Conservation (phyloP, 2,888 invertebrate genomes). For the Hypomecis punctinalis region DNA sequence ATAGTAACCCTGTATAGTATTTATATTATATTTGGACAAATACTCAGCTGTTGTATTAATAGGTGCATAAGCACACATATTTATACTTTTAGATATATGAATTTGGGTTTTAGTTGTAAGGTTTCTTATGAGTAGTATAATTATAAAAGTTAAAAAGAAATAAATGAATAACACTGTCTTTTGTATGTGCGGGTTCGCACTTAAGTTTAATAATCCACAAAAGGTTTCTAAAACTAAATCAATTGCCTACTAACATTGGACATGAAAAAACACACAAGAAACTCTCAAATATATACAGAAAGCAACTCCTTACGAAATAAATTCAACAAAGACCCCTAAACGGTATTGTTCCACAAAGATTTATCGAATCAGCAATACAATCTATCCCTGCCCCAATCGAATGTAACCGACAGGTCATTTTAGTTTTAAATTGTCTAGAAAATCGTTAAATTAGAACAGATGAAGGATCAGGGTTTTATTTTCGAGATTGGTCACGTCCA, state of each 20-base stretch:
- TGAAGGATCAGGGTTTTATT: conserved; percentile 28
- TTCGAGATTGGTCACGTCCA: conserved; percentile 41
- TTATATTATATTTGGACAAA: too few relatives aligned
- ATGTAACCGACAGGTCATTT: conserved; percentile 33
- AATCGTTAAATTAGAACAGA: conserved; percentile 28
- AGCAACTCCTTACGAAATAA: conserved; percentile 12
- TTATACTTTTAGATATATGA: too few relatives aligned
- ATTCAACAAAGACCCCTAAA: conserved; percentile 22
- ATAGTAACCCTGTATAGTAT: too few relatives aligned
- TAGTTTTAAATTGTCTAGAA: conserved; percentile 35
- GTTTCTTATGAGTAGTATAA: too few relatives aligned
- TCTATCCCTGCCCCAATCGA: conserved; percentile 29
- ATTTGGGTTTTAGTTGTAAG: too few relatives aligned
- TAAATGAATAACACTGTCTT: too few relatives aligned
- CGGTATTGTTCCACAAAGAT: conserved; percentile 32
- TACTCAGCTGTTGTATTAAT: too few relatives aligned
- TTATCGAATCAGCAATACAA: conserved; percentile 36
- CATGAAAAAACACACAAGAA: background rate
- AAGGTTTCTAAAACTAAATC: background rate
- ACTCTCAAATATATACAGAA: conserved; percentile 2
- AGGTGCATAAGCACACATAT: too few relatives aligned
- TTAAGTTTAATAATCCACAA: too few relatives aligned
- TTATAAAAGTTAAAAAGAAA: too few relatives aligned
- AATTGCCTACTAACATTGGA: background rate
- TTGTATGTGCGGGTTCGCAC: too few relatives aligned